phyloP scores from a whole-genome alignment of 2,888 invertebrate species.

The Epinotia ramella region DNA sequence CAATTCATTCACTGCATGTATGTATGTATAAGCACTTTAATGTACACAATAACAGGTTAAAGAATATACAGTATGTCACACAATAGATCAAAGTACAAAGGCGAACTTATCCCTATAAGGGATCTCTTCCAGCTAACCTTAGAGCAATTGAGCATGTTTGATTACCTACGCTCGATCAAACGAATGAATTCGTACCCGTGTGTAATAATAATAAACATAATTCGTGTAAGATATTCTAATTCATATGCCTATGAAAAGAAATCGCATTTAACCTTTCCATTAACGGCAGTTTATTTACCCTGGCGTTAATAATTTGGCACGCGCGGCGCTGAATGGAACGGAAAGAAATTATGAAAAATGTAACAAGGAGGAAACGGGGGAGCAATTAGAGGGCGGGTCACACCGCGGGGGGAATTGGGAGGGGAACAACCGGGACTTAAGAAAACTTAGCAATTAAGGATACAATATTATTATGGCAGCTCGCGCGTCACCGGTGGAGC shows the following conservation, averaged over 20 bases:
- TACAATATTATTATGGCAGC: neutral
- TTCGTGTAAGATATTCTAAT: conserved; percentile 13
- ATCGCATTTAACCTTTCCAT: conserved; percentile 37
- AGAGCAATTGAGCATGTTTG: no score
- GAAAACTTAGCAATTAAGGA: conserved; percentile 34
- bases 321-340: conserved; percentile 13
- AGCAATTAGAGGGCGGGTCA: conserved; percentile 9
- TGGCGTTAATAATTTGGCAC: conserved; percentile 32
- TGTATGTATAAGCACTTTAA: no score
- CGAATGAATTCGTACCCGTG: no score
- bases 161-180: no score
- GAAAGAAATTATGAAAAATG: conserved; percentile 38
- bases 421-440: neutral
- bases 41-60: no score
- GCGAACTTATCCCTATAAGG: no score
- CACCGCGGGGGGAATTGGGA: neutral
- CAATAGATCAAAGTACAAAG: no score
- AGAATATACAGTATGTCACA: no score
- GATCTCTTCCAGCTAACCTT: no score
- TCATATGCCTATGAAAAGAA: conserved; percentile 25
- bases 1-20: no score
- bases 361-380: conserved; percentile 20
- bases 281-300: conserved; percentile 37
- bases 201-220: no score
- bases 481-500: no score